phyloP scores from a whole-genome alignment of 1,140 invertebrate species.

The Drosophila subobscura region DNA sequence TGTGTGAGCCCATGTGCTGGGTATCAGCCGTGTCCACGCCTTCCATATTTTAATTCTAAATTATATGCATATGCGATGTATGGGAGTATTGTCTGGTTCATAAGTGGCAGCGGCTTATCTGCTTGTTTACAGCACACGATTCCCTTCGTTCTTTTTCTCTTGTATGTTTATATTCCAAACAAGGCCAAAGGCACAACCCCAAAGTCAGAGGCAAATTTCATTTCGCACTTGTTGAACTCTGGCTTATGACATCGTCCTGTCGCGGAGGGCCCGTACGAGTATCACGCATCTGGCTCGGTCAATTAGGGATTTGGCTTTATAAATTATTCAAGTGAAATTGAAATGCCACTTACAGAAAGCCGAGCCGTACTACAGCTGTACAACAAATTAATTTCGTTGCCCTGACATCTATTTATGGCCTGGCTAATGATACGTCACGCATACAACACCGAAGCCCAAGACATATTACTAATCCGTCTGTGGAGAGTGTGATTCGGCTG shows the following conservation, averaged over 20 bases:
- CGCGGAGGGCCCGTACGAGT: neutral
- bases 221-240: slow-evolving; percentile 72
- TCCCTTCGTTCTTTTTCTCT: slow-evolving; percentile 28
- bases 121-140: slow-evolving; percentile 68
- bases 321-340: slow-evolving; percentile 63
- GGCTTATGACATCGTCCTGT: slow-evolving; percentile 29
- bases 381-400: slow-evolving; percentile 59
- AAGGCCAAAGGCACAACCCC: slow-evolving; percentile 25
- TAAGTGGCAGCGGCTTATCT: slow-evolving; percentile 60
- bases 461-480: slow-evolving; percentile 50
- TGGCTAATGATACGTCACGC: slow-evolving; percentile 58
- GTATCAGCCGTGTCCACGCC: slow-evolving; percentile 6
- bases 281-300: slow-evolving; percentile 47
- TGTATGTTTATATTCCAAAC: slow-evolving; percentile 65
- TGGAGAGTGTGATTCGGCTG: slow-evolving; percentile 15
- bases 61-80: slow-evolving; percentile 31
- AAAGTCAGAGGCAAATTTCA: slow-evolving; percentile 61
- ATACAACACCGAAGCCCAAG: slow-evolving; percentile 31
- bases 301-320: slow-evolving; percentile 52
- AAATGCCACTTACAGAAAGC: slow-evolving; percentile 50
- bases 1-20: neutral
- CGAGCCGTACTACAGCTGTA: neutral
- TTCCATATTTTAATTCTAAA: slow-evolving; percentile 10
- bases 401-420: slow-evolving; percentile 28
- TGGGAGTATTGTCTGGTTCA: slow-evolving; percentile 33